These are phyloP conservation scores for Chorisops tibialis DNA, from an alignment of 2,888 invertebrate species.

Conservation along the genomic window DNA sequence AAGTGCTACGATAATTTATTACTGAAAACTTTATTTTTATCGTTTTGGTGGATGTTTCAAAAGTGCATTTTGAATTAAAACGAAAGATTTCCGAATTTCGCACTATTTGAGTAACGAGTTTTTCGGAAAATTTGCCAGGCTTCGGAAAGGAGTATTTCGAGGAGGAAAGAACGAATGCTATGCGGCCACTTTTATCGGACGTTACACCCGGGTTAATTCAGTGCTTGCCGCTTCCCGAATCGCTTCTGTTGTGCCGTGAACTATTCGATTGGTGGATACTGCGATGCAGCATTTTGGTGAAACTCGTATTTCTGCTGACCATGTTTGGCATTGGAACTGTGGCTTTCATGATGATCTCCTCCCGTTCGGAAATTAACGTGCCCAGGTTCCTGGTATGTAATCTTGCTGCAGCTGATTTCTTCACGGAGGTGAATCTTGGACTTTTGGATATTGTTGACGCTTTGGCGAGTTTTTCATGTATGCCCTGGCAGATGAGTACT, in stretches of 20 bases:
- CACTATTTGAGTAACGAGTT: constrained; percentile 70
- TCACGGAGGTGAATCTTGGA: constrained; percentile 93
- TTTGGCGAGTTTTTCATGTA: constrained; percentile 92
- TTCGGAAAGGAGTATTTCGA: constrained; percentile 73
- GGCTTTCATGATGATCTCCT: constrained; percentile 87
- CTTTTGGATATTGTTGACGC: constrained; percentile 94
- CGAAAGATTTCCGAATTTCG: no score
- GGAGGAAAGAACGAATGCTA: constrained; percentile 54
- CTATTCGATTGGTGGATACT: constrained; percentile 98
- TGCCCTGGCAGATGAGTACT: constrained; percentile 94
- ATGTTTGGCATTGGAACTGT: constrained; percentile 95
- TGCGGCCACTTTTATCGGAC: constrained; percentile 40
- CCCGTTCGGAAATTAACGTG: constrained; percentile 91
- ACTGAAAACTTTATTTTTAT: not conserved
- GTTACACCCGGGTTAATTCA: constrained; percentile 53
- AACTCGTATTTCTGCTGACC: constrained; percentile 89
- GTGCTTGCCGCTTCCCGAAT: constrained; percentile 83
- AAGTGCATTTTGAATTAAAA: no score
- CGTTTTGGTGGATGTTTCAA: no score
- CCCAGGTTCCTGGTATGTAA: constrained; percentile 96
- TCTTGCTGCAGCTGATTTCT: constrained; percentile 93
- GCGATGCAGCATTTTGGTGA: constrained; percentile 94
- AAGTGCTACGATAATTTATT: constrained; percentile 57
- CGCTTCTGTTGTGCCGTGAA: constrained; percentile 93
- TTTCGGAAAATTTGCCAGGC: constrained; percentile 64